A percentile compares a stretch with the other conserved stretches of the same genome.
Evolutionary conservation across 2,113 vertebrate genomes (phyloP).

Genomic region (Rhea americana): DNA sequence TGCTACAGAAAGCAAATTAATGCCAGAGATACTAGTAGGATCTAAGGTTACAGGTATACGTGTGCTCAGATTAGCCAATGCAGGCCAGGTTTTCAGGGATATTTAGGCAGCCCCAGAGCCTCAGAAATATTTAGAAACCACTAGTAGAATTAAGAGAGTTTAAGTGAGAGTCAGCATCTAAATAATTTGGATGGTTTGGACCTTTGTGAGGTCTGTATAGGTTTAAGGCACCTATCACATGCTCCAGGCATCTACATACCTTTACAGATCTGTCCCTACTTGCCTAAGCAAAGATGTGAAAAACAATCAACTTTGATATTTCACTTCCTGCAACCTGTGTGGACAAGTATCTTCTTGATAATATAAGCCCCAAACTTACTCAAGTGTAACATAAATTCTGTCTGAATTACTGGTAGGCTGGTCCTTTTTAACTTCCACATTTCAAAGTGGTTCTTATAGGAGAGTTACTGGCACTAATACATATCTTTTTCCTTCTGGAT

Average conservation of each 20-base stretch:
- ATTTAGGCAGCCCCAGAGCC: background rate
- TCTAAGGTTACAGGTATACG: background rate
- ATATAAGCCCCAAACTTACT: background rate
- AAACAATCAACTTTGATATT: background rate
- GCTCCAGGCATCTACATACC: background rate
- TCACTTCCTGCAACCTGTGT: conserved; percentile 18
- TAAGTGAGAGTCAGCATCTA: background rate
- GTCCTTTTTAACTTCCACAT: background rate
- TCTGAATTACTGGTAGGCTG: background rate
- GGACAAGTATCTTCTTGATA: conserved; percentile 5
- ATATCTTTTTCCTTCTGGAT: conserved; percentile 43
- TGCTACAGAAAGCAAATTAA: background rate
- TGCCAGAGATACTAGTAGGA: background rate
- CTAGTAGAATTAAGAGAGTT: background rate
- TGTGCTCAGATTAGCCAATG: background rate
- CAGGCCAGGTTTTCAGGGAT: background rate
- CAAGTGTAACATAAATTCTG: background rate
- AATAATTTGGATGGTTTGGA: background rate
- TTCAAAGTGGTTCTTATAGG: conserved; percentile 7
- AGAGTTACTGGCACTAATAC: conserved; percentile 32
- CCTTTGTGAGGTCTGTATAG: background rate
- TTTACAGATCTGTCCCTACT: conserved; percentile 18
- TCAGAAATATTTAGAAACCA: background rate
- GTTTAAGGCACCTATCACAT: background rate
- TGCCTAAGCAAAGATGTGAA: conserved; percentile 6